These are phyloP conservation scores for Peromyscus polionotus DNA, from an alignment of 2,113 vertebrate genomes.

Conservation along the genomic window DNA sequence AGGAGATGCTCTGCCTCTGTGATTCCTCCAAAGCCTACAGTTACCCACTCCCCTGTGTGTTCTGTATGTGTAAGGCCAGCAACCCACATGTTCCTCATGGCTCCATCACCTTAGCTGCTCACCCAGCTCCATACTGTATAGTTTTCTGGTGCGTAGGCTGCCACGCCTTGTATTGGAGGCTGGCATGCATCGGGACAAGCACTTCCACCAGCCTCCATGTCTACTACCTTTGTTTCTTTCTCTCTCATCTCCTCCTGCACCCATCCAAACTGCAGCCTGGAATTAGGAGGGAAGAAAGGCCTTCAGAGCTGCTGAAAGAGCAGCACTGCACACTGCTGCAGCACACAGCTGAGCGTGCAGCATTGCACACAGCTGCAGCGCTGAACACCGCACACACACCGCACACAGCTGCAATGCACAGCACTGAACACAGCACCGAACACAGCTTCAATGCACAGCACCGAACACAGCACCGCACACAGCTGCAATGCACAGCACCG, in stretches of 20 bases:
- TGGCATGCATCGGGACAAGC: not conserved
- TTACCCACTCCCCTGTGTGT: not conserved
- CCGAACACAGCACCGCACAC: no score
- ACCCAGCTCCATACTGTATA: not conserved
- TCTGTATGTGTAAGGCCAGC: not conserved
- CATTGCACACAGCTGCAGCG: no score
- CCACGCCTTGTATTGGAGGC: not conserved
- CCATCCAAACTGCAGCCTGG: not conserved
- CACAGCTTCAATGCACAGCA: no score
- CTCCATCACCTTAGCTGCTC: not conserved
- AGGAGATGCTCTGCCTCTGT: accelerated
- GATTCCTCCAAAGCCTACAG: not conserved
- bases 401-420: no score
- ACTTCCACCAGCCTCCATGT: not conserved
- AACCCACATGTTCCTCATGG: accelerated
- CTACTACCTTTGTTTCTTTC: no score
- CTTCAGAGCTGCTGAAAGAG: not conserved
- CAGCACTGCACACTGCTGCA: no score
- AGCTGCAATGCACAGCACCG: not conserved
- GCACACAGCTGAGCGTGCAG: no score
- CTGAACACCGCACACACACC: no score
- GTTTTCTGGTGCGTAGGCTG: not conserved
- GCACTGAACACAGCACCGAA: no score
- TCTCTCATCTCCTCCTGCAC: not conserved
- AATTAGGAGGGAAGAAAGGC: not conserved